phyloP scores from a whole-genome alignment of 1,140 invertebrate genomes.

The Drosophila ambigua region DNA sequence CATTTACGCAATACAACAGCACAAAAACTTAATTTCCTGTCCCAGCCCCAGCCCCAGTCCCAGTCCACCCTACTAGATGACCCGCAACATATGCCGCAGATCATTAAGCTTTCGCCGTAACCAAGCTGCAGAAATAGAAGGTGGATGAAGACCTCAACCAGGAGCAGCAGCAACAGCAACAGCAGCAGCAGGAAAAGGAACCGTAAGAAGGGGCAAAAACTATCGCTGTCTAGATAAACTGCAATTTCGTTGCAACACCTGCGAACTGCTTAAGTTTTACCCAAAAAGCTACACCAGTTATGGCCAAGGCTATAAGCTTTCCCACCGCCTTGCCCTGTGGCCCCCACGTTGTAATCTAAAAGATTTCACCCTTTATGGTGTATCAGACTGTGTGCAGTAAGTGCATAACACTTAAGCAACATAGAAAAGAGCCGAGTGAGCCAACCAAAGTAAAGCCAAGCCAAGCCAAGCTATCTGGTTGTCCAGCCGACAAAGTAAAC shows the following conservation, averaged over 20 bases:
- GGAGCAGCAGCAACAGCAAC: background rate
- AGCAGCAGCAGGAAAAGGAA: background rate
- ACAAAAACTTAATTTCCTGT: constrained; percentile 77
- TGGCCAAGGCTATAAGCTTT: constrained; percentile 58
- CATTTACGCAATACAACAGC: constrained; percentile 79
- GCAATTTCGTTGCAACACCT: constrained; percentile 80
- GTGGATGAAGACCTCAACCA: background rate
- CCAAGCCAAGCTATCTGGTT: constrained; percentile 13
- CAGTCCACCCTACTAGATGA: constrained; percentile 41
- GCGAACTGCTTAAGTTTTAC: constrained; percentile 75
- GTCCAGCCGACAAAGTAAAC: constrained; percentile 45
- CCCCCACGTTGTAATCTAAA: constrained; percentile 66
- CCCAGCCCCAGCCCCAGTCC: background rate
- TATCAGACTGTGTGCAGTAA: constrained; percentile 41
- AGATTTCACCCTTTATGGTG: constrained; percentile 72
- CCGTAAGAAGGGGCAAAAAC: constrained; percentile 14
- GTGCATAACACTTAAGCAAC: constrained; percentile 80
- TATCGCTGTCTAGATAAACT: constrained; percentile 70
- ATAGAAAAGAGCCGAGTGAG: constrained; percentile 53
- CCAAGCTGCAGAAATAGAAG: background rate
- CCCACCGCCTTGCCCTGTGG: constrained; percentile 13
- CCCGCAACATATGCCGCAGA: constrained; percentile 78
- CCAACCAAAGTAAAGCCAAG: constrained; percentile 35
- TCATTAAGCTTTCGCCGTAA: constrained; percentile 61
- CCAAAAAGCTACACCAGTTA: constrained; percentile 62